phyloP scores from a whole-genome alignment of 2,888 invertebrate genomes.

The Icerya purchasi region DNA sequence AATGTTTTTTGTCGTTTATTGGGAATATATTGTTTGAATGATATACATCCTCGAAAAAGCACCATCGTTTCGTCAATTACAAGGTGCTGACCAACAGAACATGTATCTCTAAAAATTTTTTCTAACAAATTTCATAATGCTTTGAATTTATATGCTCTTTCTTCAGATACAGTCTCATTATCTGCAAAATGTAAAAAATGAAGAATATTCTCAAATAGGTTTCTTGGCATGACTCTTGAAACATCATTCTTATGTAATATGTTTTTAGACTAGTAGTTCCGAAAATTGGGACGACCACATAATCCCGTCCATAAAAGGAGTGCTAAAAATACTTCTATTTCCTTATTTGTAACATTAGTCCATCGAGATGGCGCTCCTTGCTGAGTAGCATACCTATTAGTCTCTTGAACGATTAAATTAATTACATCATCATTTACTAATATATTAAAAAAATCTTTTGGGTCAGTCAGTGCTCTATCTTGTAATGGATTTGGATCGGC shows the following conservation, averaged over 20 bases:
- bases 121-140: neutral
- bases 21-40: constrained; percentile 14
- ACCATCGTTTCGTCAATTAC: constrained; percentile 17
- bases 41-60: constrained; percentile 22
- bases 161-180: neutral
- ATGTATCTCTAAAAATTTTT: neutral
- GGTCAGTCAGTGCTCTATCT: neutral
- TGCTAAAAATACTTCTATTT: neutral
- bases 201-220: neutral
- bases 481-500: neutral
- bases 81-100: neutral
- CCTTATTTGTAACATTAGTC: neutral
- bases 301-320: constrained; percentile 1
- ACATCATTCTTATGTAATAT: neutral
- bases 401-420: neutral
- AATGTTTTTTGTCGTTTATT: constrained; percentile 3
- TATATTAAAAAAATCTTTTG: neutral
- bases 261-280: neutral
- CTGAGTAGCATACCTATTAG: neutral
- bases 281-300: neutral
- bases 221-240: neutral
- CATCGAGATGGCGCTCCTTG: neutral
- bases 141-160: neutral
- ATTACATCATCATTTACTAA: neutral
- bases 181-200: constrained; percentile 1